Evolutionary conservation across 2,113 vertebrate species (phyloP).

Genomic region (Hydrolagus affinis): DNA sequence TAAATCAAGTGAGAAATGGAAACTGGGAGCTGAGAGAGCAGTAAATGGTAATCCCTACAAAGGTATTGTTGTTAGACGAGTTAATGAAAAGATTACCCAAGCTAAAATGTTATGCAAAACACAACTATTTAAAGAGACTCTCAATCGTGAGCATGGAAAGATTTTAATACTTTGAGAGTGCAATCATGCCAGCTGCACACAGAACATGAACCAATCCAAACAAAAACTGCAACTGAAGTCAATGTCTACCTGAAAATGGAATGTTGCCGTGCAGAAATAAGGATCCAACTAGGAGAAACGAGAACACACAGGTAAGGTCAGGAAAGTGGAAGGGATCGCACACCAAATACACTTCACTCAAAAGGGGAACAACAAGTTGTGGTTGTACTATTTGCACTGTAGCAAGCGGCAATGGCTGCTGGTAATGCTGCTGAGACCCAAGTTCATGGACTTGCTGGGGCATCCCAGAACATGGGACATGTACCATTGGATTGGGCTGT

Average conservation of each 20-base stretch:
- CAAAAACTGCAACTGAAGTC: background rate
- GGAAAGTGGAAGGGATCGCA: constrained; percentile 41
- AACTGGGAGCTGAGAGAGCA: no score
- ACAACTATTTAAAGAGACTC: background rate
- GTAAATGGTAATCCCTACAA: background rate
- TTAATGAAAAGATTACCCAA: background rate
- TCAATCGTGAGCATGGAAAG: no score
- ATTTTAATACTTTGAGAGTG: constrained; percentile 5
- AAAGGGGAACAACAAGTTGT: constrained; percentile 34
- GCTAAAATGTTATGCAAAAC: background rate
- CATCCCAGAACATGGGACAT: background rate
- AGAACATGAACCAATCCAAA: background rate
- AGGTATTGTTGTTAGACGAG: no score
- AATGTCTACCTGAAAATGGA: constrained; percentile 49
- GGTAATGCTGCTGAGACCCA: constrained; percentile 53
- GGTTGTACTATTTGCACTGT: constrained; percentile 43
- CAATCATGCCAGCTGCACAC: background rate
- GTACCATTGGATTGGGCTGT: constrained; percentile 42
- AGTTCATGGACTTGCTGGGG: constrained; percentile 35
- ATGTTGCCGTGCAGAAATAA: constrained; percentile 47
- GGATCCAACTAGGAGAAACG: constrained; percentile 47
- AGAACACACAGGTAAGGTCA: constrained; percentile 42
- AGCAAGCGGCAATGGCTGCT: constrained; percentile 46
- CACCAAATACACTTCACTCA: constrained; percentile 7
- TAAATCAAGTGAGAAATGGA: no score